Evolutionary conservation across 2,888 invertebrate genomes (phyloP).

Genomic region (Idaea biselata): DNA sequence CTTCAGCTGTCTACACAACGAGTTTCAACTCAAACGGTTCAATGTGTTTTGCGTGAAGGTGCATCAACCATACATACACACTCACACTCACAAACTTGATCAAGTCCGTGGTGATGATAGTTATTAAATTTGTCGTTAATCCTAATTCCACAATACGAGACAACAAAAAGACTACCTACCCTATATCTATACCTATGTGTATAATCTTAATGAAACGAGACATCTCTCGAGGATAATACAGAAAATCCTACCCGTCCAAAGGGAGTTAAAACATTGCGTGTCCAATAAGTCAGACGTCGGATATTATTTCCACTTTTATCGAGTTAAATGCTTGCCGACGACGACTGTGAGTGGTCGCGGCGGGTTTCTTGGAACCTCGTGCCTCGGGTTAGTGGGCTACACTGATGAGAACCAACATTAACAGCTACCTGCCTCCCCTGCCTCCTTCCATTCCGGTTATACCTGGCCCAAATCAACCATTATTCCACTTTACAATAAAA

Average conservation of each 20-base stretch:
- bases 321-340: constrained; percentile 28
- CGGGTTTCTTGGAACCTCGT: constrained; percentile 49
- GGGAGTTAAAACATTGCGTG: constrained; percentile 30
- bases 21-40: no score
- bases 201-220: not conserved
- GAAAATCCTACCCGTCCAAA: not conserved
- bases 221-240: not conserved
- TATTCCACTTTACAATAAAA: constrained; percentile 38
- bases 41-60: no score
- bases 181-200: not conserved
- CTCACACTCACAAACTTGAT: not conserved
- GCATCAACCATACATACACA: no score
- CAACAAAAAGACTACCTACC: not conserved
- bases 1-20: no score
- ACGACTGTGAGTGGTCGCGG: constrained; percentile 26
- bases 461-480: constrained; percentile 33
- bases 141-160: not conserved
- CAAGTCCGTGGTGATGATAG: not conserved
- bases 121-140: not conserved
- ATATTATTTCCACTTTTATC: constrained; percentile 38
- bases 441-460: constrained; percentile 41
- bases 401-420: constrained; percentile 36
- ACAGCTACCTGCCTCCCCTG: constrained; percentile 45
- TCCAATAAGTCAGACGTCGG: constrained; percentile 31
- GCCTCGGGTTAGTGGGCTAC: constrained; percentile 46